A percentile compares a stretch with the other conserved stretches of the same genome.
Conservation (phyloP, 1,140 invertebrate genomes). For the Zaprionus camerounensis region DNA sequence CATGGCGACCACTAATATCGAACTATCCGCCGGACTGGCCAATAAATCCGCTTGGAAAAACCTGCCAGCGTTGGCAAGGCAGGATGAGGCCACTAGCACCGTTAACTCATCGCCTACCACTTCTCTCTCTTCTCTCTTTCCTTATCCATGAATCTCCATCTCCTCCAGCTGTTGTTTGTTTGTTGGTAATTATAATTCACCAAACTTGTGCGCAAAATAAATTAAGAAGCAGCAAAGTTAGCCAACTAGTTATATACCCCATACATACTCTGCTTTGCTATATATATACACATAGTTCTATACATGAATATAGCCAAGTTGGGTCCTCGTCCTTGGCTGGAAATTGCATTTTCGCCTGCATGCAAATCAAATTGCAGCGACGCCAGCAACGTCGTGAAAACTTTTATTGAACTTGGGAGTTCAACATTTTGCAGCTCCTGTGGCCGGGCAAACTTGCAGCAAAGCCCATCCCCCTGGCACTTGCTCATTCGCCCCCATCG, state of each 20-base stretch:
- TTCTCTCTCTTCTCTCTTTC: background rate
- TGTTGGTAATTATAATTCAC: constrained; percentile 72
- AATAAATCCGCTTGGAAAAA: constrained; percentile 68
- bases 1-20: constrained; percentile 69
- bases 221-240: constrained; percentile 80
- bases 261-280: background rate
- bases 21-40: constrained; percentile 62
- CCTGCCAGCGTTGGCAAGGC: constrained; percentile 32
- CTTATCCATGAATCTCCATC: background rate
- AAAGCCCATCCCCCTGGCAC: background rate
- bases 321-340: constrained; percentile 27
- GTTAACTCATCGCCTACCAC: too few species aligned
- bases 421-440: constrained; percentile 47
- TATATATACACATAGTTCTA: constrained; percentile 3
- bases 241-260: constrained; percentile 30
- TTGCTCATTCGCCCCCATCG: background rate
- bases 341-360: constrained; percentile 78
- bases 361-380: constrained; percentile 78
- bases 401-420: constrained; percentile 83
- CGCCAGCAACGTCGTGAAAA: constrained; percentile 59
- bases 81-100: too few species aligned
- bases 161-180: constrained; percentile 45
- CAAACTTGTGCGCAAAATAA: constrained; percentile 78
- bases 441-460: constrained; percentile 7
- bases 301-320: background rate